These are phyloP conservation scores for Lucilia cuprina DNA, from an alignment of 1,140 invertebrate species.

Conservation along the genomic window DNA sequence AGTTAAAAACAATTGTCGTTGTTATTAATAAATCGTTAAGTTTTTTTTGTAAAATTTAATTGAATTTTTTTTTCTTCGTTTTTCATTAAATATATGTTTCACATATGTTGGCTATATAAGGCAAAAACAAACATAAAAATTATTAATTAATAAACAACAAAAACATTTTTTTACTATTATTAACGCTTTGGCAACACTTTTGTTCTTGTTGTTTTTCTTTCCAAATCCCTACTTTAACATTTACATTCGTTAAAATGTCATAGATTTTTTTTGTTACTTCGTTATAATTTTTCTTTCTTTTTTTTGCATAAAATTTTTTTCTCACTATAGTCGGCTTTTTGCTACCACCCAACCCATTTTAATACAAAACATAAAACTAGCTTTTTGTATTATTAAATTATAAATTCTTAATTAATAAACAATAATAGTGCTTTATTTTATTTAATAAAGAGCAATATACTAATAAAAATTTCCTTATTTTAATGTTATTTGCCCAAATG, in stretches of 20 bases:
- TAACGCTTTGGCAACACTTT: not conserved
- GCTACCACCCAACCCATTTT: conserved; percentile 6
- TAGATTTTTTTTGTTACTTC: conserved; percentile 12
- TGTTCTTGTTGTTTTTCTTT: not conserved
- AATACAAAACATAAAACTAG: no score
- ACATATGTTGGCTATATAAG: not conserved
- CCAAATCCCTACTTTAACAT: conserved; percentile 9
- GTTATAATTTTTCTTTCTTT: not conserved
- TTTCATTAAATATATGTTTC: not conserved
- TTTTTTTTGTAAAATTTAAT: not conserved
- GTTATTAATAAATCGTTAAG: not conserved
- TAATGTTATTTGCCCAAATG: not conserved
- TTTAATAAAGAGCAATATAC: not conserved
- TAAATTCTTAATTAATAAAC: no score
- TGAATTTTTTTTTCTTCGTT: not conserved
- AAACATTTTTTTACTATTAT: not conserved
- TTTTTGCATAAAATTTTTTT: not conserved
- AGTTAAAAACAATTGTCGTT: not conserved
- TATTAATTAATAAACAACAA: not conserved
- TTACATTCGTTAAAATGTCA: conserved; percentile 13
- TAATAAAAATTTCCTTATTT: not conserved
- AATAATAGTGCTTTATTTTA: not conserved
- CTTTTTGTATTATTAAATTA: no score
- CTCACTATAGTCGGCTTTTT: not conserved
- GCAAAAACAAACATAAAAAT: not conserved